Evolutionary conservation across 1,140 invertebrate species (phyloP).

Genomic region (Halictus rubicundus): DNA sequence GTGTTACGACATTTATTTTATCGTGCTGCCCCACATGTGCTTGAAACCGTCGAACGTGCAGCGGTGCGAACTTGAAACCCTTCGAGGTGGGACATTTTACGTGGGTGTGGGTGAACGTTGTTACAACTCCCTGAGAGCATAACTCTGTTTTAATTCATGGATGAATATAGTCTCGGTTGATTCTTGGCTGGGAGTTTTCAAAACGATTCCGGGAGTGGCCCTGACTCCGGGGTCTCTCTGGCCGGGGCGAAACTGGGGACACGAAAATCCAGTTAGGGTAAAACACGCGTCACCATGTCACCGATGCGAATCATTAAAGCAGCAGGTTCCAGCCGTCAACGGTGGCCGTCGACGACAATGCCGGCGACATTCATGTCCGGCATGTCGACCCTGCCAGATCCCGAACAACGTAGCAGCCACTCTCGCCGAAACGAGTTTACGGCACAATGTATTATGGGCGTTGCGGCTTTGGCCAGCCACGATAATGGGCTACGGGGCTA

Average conservation of each 20-base stretch:
- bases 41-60: not conserved
- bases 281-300: constrained; percentile 27
- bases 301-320: constrained; percentile 21
- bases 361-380: not conserved
- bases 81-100: not conserved
- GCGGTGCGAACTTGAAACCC: not conserved
- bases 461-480: constrained; percentile 2
- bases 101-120: not conserved
- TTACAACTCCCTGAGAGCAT: not conserved
- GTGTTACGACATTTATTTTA: constrained; percentile 56
- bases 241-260: not conserved
- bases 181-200: too few species aligned
- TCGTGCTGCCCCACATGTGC: constrained; percentile 38
- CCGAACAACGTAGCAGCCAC: constrained; percentile 6
- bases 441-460: not conserved
- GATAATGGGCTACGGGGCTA: constrained; percentile 13
- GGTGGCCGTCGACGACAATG: constrained; percentile 8
- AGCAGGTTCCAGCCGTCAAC: not conserved
- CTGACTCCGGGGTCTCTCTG: too few species aligned
- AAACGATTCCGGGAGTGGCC: too few species aligned
- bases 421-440: constrained; percentile 14
- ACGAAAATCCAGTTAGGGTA: constrained; percentile 8
- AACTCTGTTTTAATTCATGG: too few species aligned
- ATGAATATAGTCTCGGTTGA: too few species aligned
- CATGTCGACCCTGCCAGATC: constrained; percentile 8